Conservation (phyloP, 2,797 vertebrate genomes). For the Propithecus deckenii region DNA sequence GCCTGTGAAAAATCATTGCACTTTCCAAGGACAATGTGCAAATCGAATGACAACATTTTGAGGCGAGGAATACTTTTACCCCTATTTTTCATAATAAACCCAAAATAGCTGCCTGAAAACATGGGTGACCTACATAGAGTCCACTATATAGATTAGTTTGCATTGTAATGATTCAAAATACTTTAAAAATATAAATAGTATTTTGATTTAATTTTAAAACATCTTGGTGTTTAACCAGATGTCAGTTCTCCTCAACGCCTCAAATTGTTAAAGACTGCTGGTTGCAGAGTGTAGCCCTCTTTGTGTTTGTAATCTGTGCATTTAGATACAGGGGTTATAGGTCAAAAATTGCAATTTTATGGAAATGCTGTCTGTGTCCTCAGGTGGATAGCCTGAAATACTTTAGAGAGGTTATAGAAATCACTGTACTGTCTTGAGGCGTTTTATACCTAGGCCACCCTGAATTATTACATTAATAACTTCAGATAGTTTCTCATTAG, state of each 20-base stretch:
- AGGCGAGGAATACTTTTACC: not conserved
- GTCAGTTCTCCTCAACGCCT: not conserved
- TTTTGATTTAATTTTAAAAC: constrained; percentile 30
- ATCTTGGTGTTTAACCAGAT: not conserved
- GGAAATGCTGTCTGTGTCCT: not conserved
- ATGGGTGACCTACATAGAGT: not conserved
- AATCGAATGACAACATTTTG: not conserved
- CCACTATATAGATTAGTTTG: not conserved
- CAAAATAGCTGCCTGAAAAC: not conserved
- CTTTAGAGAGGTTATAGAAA: not conserved
- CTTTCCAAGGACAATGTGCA: not conserved
- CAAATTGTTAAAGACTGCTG: not conserved
- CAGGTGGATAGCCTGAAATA: not conserved
- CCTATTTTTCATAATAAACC: not conserved
- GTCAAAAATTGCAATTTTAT: not conserved
- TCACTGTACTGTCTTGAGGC: not conserved
- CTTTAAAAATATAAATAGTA: not conserved
- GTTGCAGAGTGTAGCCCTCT: not conserved
- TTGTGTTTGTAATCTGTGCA: not conserved
- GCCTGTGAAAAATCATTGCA: not conserved
- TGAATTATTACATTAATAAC: not conserved
- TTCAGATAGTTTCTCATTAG: constrained; percentile 13
- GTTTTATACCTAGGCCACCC: not conserved
- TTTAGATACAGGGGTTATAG: not conserved
- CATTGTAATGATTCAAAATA: constrained; percentile 10